Evolutionary conservation across 2,888 invertebrate species (phyloP).

Genomic region (Brachynemurus nebulosus): DNA sequence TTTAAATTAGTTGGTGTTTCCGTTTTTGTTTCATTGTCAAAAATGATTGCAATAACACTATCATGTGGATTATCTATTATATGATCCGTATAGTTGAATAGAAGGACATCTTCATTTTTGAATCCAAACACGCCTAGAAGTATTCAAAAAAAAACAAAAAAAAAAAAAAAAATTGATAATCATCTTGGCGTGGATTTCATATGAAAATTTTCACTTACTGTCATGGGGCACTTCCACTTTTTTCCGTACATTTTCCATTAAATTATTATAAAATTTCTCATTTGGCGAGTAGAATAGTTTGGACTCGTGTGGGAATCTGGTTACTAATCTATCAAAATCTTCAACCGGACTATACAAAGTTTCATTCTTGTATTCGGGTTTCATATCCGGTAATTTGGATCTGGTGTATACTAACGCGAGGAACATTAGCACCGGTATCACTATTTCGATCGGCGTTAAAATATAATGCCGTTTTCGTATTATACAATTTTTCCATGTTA

Average conservation of each 20-base stretch:
- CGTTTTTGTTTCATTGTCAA: background rate
- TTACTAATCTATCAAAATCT: background rate
- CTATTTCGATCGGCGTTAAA: slow-evolving; percentile 25
- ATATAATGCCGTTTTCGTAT: slow-evolving; percentile 28
- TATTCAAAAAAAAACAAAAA: background rate
- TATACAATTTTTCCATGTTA: slow-evolving; percentile 27
- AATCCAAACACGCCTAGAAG: background rate
- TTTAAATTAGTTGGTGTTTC: slow-evolving; percentile 24
- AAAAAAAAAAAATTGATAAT: background rate
- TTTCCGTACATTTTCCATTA: slow-evolving; percentile 24
- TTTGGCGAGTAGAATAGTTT: slow-evolving; percentile 24
- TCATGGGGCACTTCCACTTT: slow-evolving; percentile 24
- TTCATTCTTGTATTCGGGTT: slow-evolving; percentile 23
- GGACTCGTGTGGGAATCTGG: background rate
- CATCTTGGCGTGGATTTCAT: background rate
- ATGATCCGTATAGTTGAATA: background rate
- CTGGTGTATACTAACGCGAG: slow-evolving; percentile 27
- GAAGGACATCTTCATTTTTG: background rate
- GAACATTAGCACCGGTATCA: slow-evolving; percentile 27
- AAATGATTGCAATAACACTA: background rate
- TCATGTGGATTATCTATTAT: background rate
- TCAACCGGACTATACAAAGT: slow-evolving; percentile 15
- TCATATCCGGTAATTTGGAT: slow-evolving; percentile 25
- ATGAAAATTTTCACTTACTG: slow-evolving; percentile 20
- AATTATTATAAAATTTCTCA: slow-evolving; percentile 21